phyloP scores from a whole-genome alignment of 2,888 invertebrate species.

The Ochlodes sylvanus region DNA sequence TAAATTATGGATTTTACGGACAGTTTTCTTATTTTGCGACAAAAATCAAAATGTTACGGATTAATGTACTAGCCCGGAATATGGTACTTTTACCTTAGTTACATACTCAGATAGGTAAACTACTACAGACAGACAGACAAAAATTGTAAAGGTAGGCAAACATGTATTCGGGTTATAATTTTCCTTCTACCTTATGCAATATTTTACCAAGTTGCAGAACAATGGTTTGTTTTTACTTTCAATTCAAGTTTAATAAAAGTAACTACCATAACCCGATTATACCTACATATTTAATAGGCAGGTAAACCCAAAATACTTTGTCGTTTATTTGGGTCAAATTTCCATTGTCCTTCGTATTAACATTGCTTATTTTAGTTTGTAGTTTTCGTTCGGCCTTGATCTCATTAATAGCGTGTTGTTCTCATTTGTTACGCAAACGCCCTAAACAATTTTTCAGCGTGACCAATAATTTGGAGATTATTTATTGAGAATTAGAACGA shows the following conservation, averaged over 20 bases:
- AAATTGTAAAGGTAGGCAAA: too few species aligned
- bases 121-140: too few species aligned
- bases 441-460: constrained; percentile 10
- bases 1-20: too few species aligned
- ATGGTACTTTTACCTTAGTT: too few species aligned
- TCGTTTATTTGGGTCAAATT: constrained; percentile 45
- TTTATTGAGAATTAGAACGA: too few species aligned
- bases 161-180: too few species aligned
- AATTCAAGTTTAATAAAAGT: not conserved
- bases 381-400: constrained; percentile 53
- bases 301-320: constrained; percentile 14
- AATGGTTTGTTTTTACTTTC: not conserved
- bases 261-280: constrained; percentile 6
- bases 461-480: not conserved
- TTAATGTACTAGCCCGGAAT: too few species aligned
- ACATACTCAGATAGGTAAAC: too few species aligned
- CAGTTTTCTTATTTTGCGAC: too few species aligned
- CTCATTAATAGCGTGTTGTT: constrained; percentile 47
- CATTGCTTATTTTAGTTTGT: constrained; percentile 40
- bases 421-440: constrained; percentile 41
- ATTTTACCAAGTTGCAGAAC: not conserved
- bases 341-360: constrained; percentile 43
- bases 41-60: too few species aligned
- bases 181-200: not conserved
- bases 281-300: constrained; percentile 2